phyloP scores from a whole-genome alignment of 2,888 invertebrate genomes.

The Cryptus viduatorius region DNA sequence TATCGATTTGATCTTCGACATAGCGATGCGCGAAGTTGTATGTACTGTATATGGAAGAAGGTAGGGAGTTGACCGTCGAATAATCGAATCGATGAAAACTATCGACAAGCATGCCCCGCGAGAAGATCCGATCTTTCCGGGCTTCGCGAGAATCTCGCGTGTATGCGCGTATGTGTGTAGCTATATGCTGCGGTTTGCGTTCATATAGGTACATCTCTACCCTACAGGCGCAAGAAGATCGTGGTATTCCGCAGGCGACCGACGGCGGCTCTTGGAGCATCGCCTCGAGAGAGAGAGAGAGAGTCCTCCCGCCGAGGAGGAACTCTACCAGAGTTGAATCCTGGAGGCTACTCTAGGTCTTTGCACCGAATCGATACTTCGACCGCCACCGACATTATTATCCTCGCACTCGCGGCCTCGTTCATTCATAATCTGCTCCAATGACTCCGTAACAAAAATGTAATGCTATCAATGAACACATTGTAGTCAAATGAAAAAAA shows the following conservation, averaged over 20 bases:
- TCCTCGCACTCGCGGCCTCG: neutral
- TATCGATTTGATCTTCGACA: slow-evolving; percentile 43
- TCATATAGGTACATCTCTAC: slow-evolving; percentile 1
- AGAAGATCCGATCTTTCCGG: slow-evolving; percentile 60
- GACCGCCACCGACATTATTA: neutral
- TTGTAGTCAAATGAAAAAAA: no score
- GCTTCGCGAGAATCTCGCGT: slow-evolving; percentile 47
- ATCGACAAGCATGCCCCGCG: slow-evolving; percentile 46
- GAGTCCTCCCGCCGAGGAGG: slow-evolving; percentile 48
- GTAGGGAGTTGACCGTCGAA: slow-evolving; percentile 29
- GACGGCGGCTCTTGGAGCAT: slow-evolving; percentile 42
- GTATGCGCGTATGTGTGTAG: slow-evolving; percentile 7
- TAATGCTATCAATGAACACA: no score
- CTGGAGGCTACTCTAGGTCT: slow-evolving; percentile 65
- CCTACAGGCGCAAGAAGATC: slow-evolving; percentile 44
- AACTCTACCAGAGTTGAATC: slow-evolving; percentile 52
- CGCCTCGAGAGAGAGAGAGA: slow-evolving; percentile 36
- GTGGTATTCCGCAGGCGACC: slow-evolving; percentile 57
- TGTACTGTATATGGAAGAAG: neutral
- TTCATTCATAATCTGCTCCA: neutral
- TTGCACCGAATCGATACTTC: slow-evolving; percentile 63
- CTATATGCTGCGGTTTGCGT: slow-evolving; percentile 1
- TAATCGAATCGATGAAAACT: slow-evolving; percentile 63
- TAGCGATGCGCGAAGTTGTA: slow-evolving; percentile 19
- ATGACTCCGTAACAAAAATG: neutral